Evolutionary conservation across 2,888 invertebrate species (phyloP).

Genomic region (Acleris sparsana): DNA sequence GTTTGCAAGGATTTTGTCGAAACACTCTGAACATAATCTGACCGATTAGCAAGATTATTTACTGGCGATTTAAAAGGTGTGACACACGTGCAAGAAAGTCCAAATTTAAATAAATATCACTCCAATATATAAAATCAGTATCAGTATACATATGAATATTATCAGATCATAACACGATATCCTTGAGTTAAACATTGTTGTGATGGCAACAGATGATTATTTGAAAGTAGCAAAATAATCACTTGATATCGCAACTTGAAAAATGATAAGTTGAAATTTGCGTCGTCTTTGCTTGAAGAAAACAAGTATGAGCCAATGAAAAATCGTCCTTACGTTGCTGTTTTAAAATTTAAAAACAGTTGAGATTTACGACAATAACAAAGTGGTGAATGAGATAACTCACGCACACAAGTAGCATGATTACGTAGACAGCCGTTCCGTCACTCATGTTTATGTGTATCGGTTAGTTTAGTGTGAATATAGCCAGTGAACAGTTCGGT

Average conservation of each 20-base stretch:
- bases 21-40: conserved; percentile 13
- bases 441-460: conserved; percentile 7
- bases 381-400: conserved; percentile 26
- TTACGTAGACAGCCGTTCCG: conserved; percentile 9
- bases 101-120: too few relatives aligned
- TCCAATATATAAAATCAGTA: too few relatives aligned
- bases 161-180: too few relatives aligned
- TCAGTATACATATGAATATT: too few relatives aligned
- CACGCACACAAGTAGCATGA: conserved; percentile 15
- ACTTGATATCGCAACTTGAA: conserved; percentile 1
- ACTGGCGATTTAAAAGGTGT: too few relatives aligned
- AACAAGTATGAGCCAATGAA: conserved; percentile 4
- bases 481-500: conserved; percentile 48
- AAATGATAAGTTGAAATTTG: conserved; percentile 1
- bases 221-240: background rate
- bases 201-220: conserved; percentile 14
- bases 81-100: too few relatives aligned
- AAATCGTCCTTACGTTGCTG: background rate
- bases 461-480: conserved; percentile 45
- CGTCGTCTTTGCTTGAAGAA: background rate
- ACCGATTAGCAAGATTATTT: conserved; percentile 15
- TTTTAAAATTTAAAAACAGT: background rate
- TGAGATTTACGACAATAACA: background rate
- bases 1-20: conserved; percentile 17
- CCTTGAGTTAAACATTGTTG: background rate